Evolutionary conservation across 2,113 vertebrate genomes (phyloP).

Genomic region (Sphaerodactylus townsendi): DNA sequence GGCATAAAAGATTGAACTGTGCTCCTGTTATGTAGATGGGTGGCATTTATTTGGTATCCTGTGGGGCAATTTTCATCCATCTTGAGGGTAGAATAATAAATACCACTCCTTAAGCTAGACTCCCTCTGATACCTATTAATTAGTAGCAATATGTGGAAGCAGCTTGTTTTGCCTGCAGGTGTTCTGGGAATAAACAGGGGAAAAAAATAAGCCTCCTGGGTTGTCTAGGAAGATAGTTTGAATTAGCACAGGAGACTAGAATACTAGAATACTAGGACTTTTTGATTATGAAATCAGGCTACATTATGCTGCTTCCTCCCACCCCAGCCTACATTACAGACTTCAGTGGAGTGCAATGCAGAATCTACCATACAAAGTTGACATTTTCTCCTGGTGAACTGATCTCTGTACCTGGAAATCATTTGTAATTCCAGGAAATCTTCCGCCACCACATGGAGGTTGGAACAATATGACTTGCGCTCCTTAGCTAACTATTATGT

Average conservation of each 20-base stretch:
- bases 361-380: too few relatives aligned
- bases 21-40: neutral
- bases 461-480: too few relatives aligned
- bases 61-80: slow-evolving; percentile 1
- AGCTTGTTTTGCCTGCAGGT: neutral
- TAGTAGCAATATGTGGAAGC: slow-evolving; percentile 7
- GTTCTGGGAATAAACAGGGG: neutral
- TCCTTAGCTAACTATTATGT: too few relatives aligned
- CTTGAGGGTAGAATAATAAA: slow-evolving; percentile 6
- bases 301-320: too few relatives aligned
- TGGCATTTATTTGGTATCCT: neutral
- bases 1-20: neutral
- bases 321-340: too few relatives aligned
- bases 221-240: neutral
- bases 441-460: too few relatives aligned
- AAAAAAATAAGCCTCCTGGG: slow-evolving; percentile 5
- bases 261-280: neutral
- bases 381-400: too few relatives aligned
- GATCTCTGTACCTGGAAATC: too few relatives aligned
- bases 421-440: too few relatives aligned
- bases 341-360: too few relatives aligned
- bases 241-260: neutral
- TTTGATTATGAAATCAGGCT: too few relatives aligned
- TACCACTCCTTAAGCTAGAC: neutral
- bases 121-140: slow-evolving; percentile 8